Base-by-base conservation (phyloP, 2,888 invertebrate species). In the Pantelozetes paolii region DNA sequence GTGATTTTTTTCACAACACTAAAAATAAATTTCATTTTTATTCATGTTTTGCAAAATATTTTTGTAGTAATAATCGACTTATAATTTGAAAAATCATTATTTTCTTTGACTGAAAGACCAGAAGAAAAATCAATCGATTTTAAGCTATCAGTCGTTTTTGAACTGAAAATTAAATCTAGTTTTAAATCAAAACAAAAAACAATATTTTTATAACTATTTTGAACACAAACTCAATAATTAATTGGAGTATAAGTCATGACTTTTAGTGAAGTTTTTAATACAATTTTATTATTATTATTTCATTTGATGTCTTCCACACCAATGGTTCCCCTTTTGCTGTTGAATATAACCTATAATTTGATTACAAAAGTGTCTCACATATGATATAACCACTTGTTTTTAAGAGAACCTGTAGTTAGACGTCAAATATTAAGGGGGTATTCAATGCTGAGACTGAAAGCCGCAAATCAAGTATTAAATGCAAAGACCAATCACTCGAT, bases 261-360 rank as follows among this genome's bases (percentile, higher is more conserved):
- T 45, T 45, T 45, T 45, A 36, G 9, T 36, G 36, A 5, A 36
- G 9, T 8, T 9, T 36, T 36, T 36, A 36, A 36, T 36, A 36
- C 36, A 8, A 36, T 36, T 5, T 36, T 36, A 36, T 36, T 9
- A 36, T 8, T 9, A 36, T n/a, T n/a, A n/a, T n/a, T n/a, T n/a
- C n/a, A n/a, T n/a, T 9, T 36, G 36, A 36, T 36, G 36, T 36
- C 36, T 36, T 36, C n/a, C n/a, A n/a, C n/a, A n/a, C n/a, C n/a
- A 36, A 9, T 36, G 36, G 36, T 9, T 36, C 36, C 9, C 36
- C 9, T 36, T 36, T n/a, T n/a, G n/a, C 36, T 3, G 45, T 3
- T 3, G 2, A 45, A 15, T 23, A 28, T 57, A 57, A 57, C 57
- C 57, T 57, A 57, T 57, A 57, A 57, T 57, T 57, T 28, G n/a